These are phyloP conservation scores for Thunnus maccoyii DNA, from an alignment of 2,113 vertebrate genomes.

Conservation along the genomic window DNA sequence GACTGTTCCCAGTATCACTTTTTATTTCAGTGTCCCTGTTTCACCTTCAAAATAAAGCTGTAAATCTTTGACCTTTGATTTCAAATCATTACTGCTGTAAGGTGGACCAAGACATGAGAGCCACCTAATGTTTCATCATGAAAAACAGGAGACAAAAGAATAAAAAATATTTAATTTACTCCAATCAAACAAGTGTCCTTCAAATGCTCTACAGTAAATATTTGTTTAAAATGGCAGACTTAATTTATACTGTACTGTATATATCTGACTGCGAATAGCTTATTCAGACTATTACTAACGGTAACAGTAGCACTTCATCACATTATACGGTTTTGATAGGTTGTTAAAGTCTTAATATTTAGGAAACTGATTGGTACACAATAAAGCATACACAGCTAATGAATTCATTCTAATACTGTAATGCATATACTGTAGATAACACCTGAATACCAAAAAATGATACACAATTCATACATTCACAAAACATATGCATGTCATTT, in stretches of 20 bases:
- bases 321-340: conserved; percentile 39
- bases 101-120: not conserved
- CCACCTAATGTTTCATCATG: conserved; percentile 6
- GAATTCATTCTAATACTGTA: conserved; percentile 45
- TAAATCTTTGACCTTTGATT: conserved; percentile 46
- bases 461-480: conserved; percentile 67
- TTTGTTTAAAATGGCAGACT: conserved; percentile 49
- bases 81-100: not conserved
- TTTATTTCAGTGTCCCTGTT: not conserved
- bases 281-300: conserved; percentile 38
- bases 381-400: conserved; percentile 54
- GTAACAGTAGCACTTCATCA: conserved; percentile 60
- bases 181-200: conserved; percentile 49
- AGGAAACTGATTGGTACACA: conserved; percentile 49
- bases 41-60: conserved; percentile 3
- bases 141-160: conserved; percentile 65
- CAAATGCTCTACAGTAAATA: conserved; percentile 51
- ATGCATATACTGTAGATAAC: conserved; percentile 43
- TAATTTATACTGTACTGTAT: conserved; percentile 27
- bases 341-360: conserved; percentile 60
- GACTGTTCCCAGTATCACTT: not conserved
- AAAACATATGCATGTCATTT: conserved; percentile 48
- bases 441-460: conserved; percentile 61
- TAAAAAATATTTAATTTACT: conserved; percentile 76
- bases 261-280: conserved; percentile 44